These are phyloP conservation scores for Thalassoma bifasciatum DNA, from an alignment of 2,113 vertebrate genomes.

Conservation along the genomic window DNA sequence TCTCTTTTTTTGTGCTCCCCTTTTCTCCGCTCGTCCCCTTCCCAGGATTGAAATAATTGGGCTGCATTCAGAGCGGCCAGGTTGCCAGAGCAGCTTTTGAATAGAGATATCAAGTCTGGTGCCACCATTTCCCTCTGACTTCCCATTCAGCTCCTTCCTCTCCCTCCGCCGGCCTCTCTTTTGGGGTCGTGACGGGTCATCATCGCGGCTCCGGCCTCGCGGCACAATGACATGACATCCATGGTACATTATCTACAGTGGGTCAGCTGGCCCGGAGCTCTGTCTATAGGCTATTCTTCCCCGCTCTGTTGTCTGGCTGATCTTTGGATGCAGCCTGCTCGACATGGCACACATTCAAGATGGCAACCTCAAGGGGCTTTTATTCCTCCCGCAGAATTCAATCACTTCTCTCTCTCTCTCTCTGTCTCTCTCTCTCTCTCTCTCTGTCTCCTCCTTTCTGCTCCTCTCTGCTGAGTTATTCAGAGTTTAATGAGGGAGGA, in stretches of 20 bases:
- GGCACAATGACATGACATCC: conserved; percentile 58
- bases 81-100: conserved; percentile 52
- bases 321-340: conserved; percentile 64
- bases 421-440: no score
- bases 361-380: conserved; percentile 70
- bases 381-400: conserved; percentile 69
- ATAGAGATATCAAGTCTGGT: conserved; percentile 68
- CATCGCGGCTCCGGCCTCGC: conserved; percentile 53
- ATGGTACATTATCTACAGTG: conserved; percentile 72
- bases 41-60: conserved; percentile 70
- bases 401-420: conserved; percentile 63
- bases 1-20: conserved; percentile 45
- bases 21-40: conserved; percentile 38
- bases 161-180: conserved; percentile 30
- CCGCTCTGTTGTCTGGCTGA: conserved; percentile 53
- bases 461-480: conserved; percentile 69
- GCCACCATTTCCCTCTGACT: conserved; percentile 53
- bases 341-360: conserved; percentile 76
- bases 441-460: conserved; percentile 42
- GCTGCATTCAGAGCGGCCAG: conserved; percentile 55
- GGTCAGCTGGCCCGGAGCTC: conserved; percentile 55
- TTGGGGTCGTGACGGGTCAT: conserved; percentile 50
- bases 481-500: conserved; percentile 72
- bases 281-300: conserved; percentile 62
- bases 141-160: conserved; percentile 55